Percentiles rank a stretch among this genome's conserved stretches.
Conservation (phyloP, 2,888 invertebrate species). For the Xanthostigma xanthostigma region DNA sequence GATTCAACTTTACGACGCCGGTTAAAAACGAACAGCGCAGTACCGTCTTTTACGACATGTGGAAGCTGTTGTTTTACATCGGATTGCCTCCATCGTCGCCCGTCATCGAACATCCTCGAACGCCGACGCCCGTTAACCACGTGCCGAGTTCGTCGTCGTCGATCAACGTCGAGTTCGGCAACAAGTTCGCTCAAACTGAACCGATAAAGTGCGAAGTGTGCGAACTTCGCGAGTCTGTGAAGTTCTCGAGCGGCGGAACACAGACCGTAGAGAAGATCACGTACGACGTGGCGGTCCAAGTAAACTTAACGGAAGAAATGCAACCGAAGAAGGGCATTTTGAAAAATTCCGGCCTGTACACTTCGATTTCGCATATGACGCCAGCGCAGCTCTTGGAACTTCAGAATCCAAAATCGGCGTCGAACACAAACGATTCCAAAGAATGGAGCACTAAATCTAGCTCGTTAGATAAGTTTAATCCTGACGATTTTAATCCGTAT, state of each 20-base stretch:
- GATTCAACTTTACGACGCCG: slow-evolving; percentile 16
- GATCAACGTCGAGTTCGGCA: too few species aligned
- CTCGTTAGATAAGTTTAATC: too few species aligned
- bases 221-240: slow-evolving; percentile 18
- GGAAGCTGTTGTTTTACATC: slow-evolving; percentile 11
- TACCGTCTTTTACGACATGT: slow-evolving; percentile 9
- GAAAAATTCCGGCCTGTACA: slow-evolving; percentile 13
- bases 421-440: too few species aligned
- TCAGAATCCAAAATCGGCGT: neutral
- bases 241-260: slow-evolving; percentile 12
- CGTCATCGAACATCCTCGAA: neutral
- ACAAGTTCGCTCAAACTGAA: slow-evolving; percentile 17
- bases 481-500: too few species aligned
- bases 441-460: too few species aligned
- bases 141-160: too few species aligned
- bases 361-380: slow-evolving; percentile 26
- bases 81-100: slow-evolving; percentile 1
- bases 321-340: slow-evolving; percentile 14
- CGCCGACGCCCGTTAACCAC: neutral
- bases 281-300: slow-evolving; percentile 24
- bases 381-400: slow-evolving; percentile 25
- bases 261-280: slow-evolving; percentile 12
- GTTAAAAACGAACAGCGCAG: slow-evolving; percentile 11
- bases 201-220: slow-evolving; percentile 20
- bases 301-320: slow-evolving; percentile 17